Evolutionary conservation across 2,113 vertebrate species (phyloP), one percentile per base, ranked within the genome.

Genomic region (Rhipidura dahli): DNA sequence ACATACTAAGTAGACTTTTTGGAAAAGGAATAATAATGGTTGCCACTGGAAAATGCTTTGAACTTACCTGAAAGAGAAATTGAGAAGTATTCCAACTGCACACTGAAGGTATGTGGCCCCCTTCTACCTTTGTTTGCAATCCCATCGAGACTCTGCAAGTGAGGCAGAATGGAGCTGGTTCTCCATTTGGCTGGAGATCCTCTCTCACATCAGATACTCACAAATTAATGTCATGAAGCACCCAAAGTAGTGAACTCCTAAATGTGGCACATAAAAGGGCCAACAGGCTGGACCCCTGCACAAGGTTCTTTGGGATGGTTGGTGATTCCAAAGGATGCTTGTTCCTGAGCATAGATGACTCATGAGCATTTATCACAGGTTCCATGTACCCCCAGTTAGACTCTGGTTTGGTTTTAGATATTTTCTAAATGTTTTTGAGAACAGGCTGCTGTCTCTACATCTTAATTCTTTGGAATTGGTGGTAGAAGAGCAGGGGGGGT

Each of bases 351-450:
- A 7, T 13, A 31, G 73, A 53, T 47, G 16, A 30, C 22, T 77
- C 11, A 12, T 1, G 1, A 83, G 2, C 3, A 22, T 54, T 81
- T 54, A 44, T 42, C 14, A 61, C 16, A 40, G 4, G 27, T 73
- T 71, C n/a, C 4, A 27, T 10, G 6, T 51, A 24, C 4, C 2
- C 8, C 7, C 3, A 69, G 0, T 33, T 23, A 53, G 21, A 20
- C 11, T 57, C 42, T 79, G 22, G 1, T 39, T 61, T 66, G 59
- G 6, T 10, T 79, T 85, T n/a, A 15, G 11, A 5, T 66, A 22
- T 56, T 60, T 56, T 47, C 45, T 80, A 0, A 0, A 2, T 15
- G 2, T 47, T 18, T 42, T 80, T 79, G 26, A 59, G 26, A 66
- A 10, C 7, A 61, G 26, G 8, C 15, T 44, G 39, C 8, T 68